Evolutionary conservation across 2,113 vertebrate genomes (phyloP).

Genomic region (Alethe diademata): DNA sequence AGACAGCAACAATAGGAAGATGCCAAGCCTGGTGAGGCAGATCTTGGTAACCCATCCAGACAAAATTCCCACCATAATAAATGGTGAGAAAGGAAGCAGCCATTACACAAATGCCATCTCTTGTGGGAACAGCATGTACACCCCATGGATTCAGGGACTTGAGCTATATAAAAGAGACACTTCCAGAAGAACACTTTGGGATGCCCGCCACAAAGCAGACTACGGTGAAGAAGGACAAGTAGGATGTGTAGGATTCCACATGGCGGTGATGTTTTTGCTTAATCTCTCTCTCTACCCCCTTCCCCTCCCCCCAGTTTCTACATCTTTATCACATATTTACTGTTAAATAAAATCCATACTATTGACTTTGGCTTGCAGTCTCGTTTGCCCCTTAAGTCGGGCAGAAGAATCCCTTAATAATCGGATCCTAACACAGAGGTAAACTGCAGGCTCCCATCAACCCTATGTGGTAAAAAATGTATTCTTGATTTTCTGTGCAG

Average conservation of each 20-base stretch:
- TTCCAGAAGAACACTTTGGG: neutral
- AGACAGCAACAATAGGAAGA: neutral
- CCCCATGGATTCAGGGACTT: too few relatives aligned
- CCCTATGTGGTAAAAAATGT: neutral
- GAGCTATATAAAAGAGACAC: neutral
- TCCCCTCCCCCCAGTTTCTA: neutral
- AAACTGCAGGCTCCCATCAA: neutral
- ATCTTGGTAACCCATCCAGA: neutral
- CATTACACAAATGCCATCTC: neutral
- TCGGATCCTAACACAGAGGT: neutral
- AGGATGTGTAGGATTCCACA: neutral
- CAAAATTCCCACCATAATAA: neutral
- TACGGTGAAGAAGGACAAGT: neutral
- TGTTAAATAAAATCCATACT: neutral
- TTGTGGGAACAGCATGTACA: neutral
- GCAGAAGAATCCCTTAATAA: neutral
- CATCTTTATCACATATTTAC: neutral
- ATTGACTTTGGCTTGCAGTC: neutral
- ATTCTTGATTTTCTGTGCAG: neutral
- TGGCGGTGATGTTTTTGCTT: neutral
- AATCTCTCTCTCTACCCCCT: too few relatives aligned
- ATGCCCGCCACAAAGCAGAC: accelerated
- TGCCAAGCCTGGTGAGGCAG: too few relatives aligned
- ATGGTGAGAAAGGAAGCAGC: neutral
- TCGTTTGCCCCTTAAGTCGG: accelerated